Evolutionary conservation across 2,797 vertebrate genomes (phyloP).

Genomic region (Enteromius treurensis): DNA sequence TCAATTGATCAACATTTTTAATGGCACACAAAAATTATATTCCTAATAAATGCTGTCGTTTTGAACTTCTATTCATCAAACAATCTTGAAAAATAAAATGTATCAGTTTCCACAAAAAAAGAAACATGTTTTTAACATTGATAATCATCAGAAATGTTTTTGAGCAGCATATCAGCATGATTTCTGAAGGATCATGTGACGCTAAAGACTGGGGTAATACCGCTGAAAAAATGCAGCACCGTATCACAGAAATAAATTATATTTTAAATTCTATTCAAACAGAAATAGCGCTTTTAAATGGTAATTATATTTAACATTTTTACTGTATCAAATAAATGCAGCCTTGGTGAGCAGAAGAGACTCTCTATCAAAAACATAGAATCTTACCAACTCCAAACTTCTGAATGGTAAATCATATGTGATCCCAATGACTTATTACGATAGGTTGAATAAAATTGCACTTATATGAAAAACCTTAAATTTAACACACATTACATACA

Average conservation of each 20-base stretch:
- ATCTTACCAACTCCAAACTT: neutral
- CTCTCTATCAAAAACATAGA: neutral
- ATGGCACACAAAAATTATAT: neutral
- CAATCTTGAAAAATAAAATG: neutral
- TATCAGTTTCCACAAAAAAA: no score
- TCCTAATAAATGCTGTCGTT: neutral
- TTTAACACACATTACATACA: neutral
- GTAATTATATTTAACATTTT: neutral
- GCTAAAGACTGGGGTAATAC: neutral
- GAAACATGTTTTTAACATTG: neutral
- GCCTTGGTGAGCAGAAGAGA: neutral
- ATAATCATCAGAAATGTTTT: neutral
- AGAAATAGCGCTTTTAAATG: neutral
- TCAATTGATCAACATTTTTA: neutral
- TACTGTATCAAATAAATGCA: neutral
- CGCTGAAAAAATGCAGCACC: neutral
- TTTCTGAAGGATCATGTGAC: slow-evolving; percentile 3
- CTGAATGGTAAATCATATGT: neutral
- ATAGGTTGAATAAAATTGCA: neutral
- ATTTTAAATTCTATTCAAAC: neutral
- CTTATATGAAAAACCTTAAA: neutral
- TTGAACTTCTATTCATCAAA: neutral
- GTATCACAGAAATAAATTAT: neutral
- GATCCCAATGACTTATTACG: neutral
- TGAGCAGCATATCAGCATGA: neutral